These are phyloP conservation scores for Agapostemon virescens DNA, from an alignment of 2,888 invertebrate genomes.

Conservation along the genomic window DNA sequence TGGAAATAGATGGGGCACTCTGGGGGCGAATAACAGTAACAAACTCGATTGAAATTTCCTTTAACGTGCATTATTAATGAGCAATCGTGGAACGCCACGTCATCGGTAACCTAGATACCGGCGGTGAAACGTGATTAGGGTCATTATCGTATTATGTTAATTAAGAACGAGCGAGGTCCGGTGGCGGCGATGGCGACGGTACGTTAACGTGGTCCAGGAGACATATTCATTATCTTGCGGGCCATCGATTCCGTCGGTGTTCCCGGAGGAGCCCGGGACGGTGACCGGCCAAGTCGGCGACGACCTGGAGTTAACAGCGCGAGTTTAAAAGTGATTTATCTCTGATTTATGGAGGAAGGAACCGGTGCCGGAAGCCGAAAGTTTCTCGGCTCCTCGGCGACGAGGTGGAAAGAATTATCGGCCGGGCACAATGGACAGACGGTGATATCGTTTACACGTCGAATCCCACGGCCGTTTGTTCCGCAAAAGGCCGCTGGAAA, in stretches of 20 bases:
- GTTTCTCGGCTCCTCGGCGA: conserved; percentile 73
- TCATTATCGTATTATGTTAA: conserved; percentile 57
- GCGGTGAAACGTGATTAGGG: conserved; percentile 13
- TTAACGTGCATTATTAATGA: conserved; percentile 43
- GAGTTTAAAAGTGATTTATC: conserved; percentile 79
- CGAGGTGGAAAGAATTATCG: conserved; percentile 76
- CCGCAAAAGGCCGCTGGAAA: conserved; percentile 26
- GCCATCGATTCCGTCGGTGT: conserved; percentile 72
- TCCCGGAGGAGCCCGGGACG: conserved; percentile 46
- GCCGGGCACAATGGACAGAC: conserved; percentile 71
- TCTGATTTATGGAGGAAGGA: conserved; percentile 76
- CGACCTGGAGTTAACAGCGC: conserved; percentile 77
- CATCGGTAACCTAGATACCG: conserved; percentile 38
- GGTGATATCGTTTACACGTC: conserved; percentile 75
- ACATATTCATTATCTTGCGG: conserved; percentile 75
- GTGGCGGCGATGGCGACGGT: neutral
- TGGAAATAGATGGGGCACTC: neutral
- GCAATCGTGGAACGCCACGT: conserved; percentile 28
- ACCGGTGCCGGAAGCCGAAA: conserved; percentile 65
- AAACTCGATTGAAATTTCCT: conserved; percentile 45
- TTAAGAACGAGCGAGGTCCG: conserved; percentile 47
- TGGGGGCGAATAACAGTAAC: conserved; percentile 24
- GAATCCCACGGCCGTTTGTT: conserved; percentile 65
- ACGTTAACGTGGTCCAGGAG: conserved; percentile 50
- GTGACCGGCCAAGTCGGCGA: conserved; percentile 62